Conservation (phyloP, 2,113 vertebrate species). For the Probosciger aterrimus region DNA sequence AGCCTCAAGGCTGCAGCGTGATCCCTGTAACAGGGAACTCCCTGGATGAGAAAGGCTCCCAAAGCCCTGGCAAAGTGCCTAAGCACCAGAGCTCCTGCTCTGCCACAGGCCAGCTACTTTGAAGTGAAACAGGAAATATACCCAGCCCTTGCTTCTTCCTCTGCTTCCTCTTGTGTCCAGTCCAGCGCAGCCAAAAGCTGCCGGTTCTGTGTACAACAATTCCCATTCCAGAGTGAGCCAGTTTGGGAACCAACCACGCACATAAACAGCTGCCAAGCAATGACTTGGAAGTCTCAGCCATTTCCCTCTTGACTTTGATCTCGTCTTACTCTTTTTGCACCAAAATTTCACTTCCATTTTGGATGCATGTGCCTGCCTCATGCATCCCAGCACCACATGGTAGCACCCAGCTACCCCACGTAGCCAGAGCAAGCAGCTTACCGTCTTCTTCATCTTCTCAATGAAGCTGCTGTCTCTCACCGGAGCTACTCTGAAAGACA, state of each 20-base stretch:
- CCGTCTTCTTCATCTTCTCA: constrained; percentile 99
- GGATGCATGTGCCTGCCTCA: neutral
- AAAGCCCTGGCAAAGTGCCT: neutral
- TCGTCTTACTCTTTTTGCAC: neutral
- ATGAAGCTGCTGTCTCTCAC: constrained; percentile 91
- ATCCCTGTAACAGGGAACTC: neutral
- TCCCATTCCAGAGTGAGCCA: neutral
- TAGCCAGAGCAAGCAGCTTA: constrained; percentile 64
- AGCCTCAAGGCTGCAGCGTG: neutral
- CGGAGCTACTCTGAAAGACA: constrained; percentile 75
- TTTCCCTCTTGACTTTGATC: neutral
- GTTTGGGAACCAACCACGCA: neutral
- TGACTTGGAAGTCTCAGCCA: neutral
- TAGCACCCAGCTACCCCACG: rapidly evolving
- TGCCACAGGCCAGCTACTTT: neutral
- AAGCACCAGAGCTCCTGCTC: neutral
- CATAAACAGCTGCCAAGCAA: constrained; percentile 7
- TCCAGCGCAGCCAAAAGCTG: neutral
- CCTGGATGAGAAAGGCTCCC: neutral
- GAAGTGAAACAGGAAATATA: neutral
- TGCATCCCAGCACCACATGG: no score
- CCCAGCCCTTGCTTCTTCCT: neutral
- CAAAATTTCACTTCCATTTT: neutral
- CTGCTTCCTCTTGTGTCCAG: neutral
- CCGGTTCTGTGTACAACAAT: neutral